These are phyloP conservation scores for Macrocentrus cingulum DNA, from an alignment of 1,140 invertebrate genomes.

Conservation along the genomic window DNA sequence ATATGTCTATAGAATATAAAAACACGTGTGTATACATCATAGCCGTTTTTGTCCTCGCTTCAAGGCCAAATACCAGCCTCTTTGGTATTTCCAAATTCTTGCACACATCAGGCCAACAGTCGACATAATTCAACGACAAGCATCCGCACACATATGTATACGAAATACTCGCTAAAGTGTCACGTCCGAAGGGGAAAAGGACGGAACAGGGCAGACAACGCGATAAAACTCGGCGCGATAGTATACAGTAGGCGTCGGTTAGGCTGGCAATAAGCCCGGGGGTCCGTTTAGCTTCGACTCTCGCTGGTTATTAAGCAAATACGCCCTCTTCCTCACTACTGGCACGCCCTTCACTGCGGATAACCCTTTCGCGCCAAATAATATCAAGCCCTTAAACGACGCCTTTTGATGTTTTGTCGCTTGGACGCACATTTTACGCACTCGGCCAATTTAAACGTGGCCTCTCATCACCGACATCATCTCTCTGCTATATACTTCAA, in stretches of 20 bases:
- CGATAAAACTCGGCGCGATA: neutral
- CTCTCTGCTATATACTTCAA: neutral
- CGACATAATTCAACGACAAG: no score
- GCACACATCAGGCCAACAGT: no score
- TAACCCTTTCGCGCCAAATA: slow-evolving; percentile 49
- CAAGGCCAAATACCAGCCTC: no score
- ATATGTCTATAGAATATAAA: no score
- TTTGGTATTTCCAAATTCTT: no score
- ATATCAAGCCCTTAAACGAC: slow-evolving; percentile 44
- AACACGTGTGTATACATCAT: no score
- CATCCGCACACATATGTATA: no score
- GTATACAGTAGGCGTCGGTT: slow-evolving; percentile 25
- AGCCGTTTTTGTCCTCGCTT: no score
- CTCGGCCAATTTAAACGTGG: slow-evolving; percentile 39
- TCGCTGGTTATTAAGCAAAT: slow-evolving; percentile 52
- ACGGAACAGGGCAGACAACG: neutral
- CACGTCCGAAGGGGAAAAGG: neutral
- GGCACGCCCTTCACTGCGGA: slow-evolving; percentile 28
- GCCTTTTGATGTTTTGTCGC: slow-evolving; percentile 46
- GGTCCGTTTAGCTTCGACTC: slow-evolving; percentile 34
- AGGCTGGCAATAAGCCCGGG: slow-evolving; percentile 40
- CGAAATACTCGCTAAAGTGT: no score
- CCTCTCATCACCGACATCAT: neutral
- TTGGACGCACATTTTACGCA: slow-evolving; percentile 40
- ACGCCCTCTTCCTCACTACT: slow-evolving; percentile 25